These are phyloP conservation scores for Calliopsis andreniformis DNA, from an alignment of 1,140 invertebrate species.

Conservation along the genomic window DNA sequence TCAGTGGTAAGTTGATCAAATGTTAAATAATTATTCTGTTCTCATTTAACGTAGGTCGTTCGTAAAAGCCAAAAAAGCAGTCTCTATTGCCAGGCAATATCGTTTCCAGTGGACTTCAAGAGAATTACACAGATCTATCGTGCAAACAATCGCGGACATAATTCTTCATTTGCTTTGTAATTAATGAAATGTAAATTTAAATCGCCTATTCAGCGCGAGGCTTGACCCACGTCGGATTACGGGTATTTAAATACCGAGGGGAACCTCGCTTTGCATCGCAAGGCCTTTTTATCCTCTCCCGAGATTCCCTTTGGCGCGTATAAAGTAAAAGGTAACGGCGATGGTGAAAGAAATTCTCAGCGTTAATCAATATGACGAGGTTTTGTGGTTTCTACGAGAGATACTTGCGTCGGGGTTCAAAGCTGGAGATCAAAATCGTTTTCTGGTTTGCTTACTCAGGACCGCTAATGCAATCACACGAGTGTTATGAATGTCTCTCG, in stretches of 20 bases:
- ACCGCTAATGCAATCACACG: background rate
- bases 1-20: background rate
- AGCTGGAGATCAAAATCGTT: conserved; percentile 24
- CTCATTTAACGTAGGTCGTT: background rate
- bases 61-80: background rate
- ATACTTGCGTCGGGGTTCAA: background rate
- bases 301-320: conserved; percentile 29
- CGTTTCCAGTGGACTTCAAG: background rate
- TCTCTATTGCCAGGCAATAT: background rate
- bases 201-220: background rate
- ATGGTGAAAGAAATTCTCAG: conserved; percentile 25
- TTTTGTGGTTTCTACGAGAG: conserved; percentile 26
- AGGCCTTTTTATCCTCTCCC: conserved; percentile 21
- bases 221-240: conserved; percentile 5
- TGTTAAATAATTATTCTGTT: background rate
- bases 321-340: conserved; percentile 10
- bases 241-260: conserved; percentile 14
- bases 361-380: conserved; percentile 30
- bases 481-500: background rate
- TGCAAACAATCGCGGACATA: background rate
- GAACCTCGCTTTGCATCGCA: background rate
- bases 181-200: conserved; percentile 11
- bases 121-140: background rate
- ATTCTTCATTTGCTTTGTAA: background rate
- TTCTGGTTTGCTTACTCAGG: background rate